These are phyloP conservation scores for Macropis europaea DNA, from an alignment of 2,888 invertebrate species.

Conservation along the genomic window DNA sequence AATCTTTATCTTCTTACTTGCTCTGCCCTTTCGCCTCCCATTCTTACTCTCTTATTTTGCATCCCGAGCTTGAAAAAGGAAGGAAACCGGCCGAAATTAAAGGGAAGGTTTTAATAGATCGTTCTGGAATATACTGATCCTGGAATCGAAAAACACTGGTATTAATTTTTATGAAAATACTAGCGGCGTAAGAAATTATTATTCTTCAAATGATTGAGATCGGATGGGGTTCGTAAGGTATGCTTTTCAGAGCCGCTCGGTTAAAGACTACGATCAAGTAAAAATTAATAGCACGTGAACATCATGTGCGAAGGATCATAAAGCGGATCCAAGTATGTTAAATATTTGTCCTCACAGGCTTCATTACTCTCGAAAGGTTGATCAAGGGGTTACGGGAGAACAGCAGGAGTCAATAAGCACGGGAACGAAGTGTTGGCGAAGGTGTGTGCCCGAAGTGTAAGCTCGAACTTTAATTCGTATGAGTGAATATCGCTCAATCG, in stretches of 20 bases:
- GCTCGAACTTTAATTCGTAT: slow-evolving; percentile 50
- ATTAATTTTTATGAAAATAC: background rate
- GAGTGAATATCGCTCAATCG: slow-evolving; percentile 51
- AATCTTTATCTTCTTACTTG: slow-evolving; percentile 17
- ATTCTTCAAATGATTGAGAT: too few relatives aligned
- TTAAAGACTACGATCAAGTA: background rate
- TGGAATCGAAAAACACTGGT: background rate
- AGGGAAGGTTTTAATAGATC: slow-evolving; percentile 23
- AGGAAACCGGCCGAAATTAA: slow-evolving; percentile 40
- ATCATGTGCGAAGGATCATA: slow-evolving; percentile 33
- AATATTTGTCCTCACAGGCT: slow-evolving; percentile 54
- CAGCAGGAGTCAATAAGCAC: slow-evolving; percentile 51
- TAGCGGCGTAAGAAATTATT: too few relatives aligned
- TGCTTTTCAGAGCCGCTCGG: background rate
- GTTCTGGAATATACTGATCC: background rate
- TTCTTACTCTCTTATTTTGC: background rate
- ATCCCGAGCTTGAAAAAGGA: slow-evolving; percentile 30
- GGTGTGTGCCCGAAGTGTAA: slow-evolving; percentile 31
- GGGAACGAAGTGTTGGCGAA: slow-evolving; percentile 37
- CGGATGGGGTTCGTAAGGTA: too few relatives aligned
- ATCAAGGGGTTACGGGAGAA: slow-evolving; percentile 41
- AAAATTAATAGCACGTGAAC: slow-evolving; percentile 28
- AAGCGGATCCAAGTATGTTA: slow-evolving; percentile 35
- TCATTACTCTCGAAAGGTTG: slow-evolving; percentile 54
- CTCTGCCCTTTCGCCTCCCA: background rate